Evolutionary conservation across 2,113 vertebrate genomes (phyloP).

Genomic region (Poeciliopsis occidentalis): DNA sequence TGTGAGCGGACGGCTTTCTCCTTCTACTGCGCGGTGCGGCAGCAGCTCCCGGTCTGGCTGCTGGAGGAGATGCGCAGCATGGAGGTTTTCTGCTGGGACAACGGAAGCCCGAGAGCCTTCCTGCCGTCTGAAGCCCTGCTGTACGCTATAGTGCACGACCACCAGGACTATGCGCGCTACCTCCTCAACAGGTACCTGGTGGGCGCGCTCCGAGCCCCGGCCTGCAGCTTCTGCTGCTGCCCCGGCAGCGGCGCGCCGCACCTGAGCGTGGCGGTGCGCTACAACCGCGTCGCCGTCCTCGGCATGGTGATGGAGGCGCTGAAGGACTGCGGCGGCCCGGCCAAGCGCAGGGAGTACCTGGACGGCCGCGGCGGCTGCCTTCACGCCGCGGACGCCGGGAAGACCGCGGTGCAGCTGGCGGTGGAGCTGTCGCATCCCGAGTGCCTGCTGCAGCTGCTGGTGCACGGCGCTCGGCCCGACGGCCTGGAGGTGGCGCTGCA

Average conservation of each 20-base stretch:
- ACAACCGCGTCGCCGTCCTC: constrained; percentile 86
- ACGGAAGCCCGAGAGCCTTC: constrained; percentile 86
- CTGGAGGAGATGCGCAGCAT: constrained; percentile 93
- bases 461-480: constrained; percentile 82
- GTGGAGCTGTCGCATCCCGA: constrained; percentile 86
- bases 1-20: constrained; percentile 91
- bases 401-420: constrained; percentile 86
- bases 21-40: constrained; percentile 92
- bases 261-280: constrained; percentile 89
- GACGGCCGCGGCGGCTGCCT: constrained; percentile 83
- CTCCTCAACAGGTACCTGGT: constrained; percentile 84
- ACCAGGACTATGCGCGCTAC: constrained; percentile 88
- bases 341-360: constrained; percentile 72
- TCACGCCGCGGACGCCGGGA: constrained; percentile 84
- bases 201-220: constrained; percentile 81
- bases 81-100: constrained; percentile 94
- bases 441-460: constrained; percentile 88
- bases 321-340: constrained; percentile 59
- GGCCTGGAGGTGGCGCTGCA: constrained; percentile 85
- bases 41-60: constrained; percentile 89
- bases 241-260: constrained; percentile 80
- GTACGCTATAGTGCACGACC: constrained; percentile 93
- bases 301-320: constrained; percentile 82
- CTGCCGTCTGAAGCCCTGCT: constrained; percentile 91
- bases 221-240: constrained; percentile 88